Evolutionary conservation across 1,140 invertebrate genomes (phyloP), one percentile per base, ranked within the genome.

Genomic region (Bombyx mori): DNA sequence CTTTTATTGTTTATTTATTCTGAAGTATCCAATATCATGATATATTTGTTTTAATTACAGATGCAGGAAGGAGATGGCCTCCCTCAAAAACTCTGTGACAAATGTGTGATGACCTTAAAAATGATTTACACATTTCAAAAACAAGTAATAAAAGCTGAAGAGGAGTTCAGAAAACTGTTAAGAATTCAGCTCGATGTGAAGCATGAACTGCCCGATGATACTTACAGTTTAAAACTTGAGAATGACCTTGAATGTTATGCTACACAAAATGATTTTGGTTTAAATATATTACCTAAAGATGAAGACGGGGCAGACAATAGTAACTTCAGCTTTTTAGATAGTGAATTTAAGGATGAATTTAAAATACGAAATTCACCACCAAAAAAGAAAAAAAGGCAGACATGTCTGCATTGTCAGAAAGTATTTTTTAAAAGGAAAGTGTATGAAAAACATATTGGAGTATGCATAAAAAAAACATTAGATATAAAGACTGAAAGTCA

Each of bases 31-130:
- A 18, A 18, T 18, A 18, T 18, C 12, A 42, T 8, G n/a, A 42
- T 42, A 53, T 44, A 54, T n/a, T 18, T 54, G 35, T 54, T 60
- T 22, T 58, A 52, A 53, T 74, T 75, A 10, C 62, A 88, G 85
- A 73, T 88, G 2, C 58, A 62, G 7, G 70, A 70, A 69, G 75
- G 76, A 54, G 87, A 89, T 72, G 79, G 80, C 4, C 63, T 89
- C 52, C 87, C 87, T 18, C 82, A 88, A 63, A 77, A 73, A 44
- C 49, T 89, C 12, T 89, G 87, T 58, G 60, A 74, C 58, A 70
- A 74, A 49, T 89, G 87, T 66, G 71, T 72, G 3, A 80, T 75
- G 42, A 65, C 66, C 35, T 57, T 89, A 42, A 68, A 80, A 54
- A 61, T 77, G 7, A 62, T 78, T 7, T 73, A 79, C 50, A 60